A percentile compares a stretch with the other conserved stretches of the same genome.
Evolutionary conservation across 2,113 vertebrate genomes (phyloP).

Genomic region (Stomatorhinus ivindoensis): DNA sequence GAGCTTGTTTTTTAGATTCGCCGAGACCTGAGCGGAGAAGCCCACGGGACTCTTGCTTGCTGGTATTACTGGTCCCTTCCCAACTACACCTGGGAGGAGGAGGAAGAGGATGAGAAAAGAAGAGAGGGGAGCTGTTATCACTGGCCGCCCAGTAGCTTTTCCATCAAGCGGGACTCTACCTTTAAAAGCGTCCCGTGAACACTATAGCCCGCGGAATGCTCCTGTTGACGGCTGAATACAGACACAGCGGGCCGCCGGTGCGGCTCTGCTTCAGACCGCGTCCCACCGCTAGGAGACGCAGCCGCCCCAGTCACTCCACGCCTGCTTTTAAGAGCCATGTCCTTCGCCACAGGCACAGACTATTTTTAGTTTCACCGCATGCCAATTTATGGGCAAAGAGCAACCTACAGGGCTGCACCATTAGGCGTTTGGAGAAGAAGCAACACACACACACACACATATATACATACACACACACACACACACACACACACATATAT

Average conservation of each 20-base stretch:
- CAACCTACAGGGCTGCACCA: constrained; percentile 59
- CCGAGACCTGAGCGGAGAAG: constrained; percentile 58
- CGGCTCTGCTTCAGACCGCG: constrained; percentile 51
- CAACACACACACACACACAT: constrained; percentile 38
- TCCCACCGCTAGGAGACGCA: constrained; percentile 55
- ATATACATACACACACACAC: no score
- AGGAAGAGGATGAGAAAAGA: neutral
- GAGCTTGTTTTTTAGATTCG: constrained; percentile 71
- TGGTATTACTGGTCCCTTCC: constrained; percentile 58
- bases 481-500: constrained; percentile 22
- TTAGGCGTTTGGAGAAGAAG: constrained; percentile 46
- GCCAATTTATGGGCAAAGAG: constrained; percentile 64
- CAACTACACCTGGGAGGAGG: constrained; percentile 51
- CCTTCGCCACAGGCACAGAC: constrained; percentile 55
- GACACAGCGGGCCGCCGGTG: constrained; percentile 53
- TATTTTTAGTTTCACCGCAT: constrained; percentile 66
- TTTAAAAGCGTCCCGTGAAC: constrained; percentile 36
- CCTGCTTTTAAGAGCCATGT: constrained; percentile 69
- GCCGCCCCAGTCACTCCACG: constrained; percentile 60
- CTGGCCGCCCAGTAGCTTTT: constrained; percentile 50
- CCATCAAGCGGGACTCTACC: constrained; percentile 52
- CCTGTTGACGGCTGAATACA: constrained; percentile 47
- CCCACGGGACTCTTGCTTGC: constrained; percentile 54
- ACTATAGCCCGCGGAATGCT: constrained; percentile 1
- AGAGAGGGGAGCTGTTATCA: constrained; percentile 54